These are phyloP conservation scores for Siderastrea radians DNA, from an alignment of 92 coral and sea anemone species.

Conservation along the genomic window DNA sequence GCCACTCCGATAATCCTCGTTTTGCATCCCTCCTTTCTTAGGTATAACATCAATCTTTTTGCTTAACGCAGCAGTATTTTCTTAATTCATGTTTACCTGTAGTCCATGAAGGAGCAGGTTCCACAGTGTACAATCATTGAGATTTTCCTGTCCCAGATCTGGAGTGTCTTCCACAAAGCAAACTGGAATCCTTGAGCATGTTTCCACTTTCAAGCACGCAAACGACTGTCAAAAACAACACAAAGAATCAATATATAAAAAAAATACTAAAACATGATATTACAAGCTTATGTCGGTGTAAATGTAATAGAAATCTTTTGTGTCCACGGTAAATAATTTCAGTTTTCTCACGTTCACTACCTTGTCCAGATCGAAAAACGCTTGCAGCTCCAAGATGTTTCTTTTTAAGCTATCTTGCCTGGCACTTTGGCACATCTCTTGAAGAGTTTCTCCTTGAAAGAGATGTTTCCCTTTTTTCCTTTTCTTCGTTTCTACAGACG, in stretches of 20 bases:
- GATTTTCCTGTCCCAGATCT: conserved; percentile 23
- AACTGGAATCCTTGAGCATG: conserved; percentile 20
- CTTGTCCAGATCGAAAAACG: conserved; percentile 42
- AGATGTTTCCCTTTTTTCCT: not conserved
- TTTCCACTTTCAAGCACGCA: conserved; percentile 39
- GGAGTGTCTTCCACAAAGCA: conserved; percentile 52
- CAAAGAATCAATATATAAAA: not conserved
- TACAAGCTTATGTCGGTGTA: not conserved
- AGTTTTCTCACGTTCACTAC: conserved; percentile 7
- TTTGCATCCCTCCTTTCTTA: not conserved
- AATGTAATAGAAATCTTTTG: not conserved
- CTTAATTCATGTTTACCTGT: conserved; percentile 17
- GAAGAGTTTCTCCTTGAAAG: not conserved
- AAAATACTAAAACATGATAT: not conserved
- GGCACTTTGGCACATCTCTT: not conserved
- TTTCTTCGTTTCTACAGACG: not conserved
- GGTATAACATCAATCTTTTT: not conserved
- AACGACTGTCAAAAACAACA: conserved; percentile 11
- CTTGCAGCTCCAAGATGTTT: conserved; percentile 24
- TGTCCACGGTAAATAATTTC: not conserved
- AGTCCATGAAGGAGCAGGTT: conserved; percentile 8
- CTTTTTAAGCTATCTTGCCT: not conserved
- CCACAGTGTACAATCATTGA: conserved; percentile 36
- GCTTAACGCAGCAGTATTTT: not conserved
- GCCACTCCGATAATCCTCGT: not conserved